A percentile compares a stretch with the other conserved stretches of the same genome.
Conservation (phyloP, 2,888 invertebrate genomes). For the Sesamia inferens region DNA sequence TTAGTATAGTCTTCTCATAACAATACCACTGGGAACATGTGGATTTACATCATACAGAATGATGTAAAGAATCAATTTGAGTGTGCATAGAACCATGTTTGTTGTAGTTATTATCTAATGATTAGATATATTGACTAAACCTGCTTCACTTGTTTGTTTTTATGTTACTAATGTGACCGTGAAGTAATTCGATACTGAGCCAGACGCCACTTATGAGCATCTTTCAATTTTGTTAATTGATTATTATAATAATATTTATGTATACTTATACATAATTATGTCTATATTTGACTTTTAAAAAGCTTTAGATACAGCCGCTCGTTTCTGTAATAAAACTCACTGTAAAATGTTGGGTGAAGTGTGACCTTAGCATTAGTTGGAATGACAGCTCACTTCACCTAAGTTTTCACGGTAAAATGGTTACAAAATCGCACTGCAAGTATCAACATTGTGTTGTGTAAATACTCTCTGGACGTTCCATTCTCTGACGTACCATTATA, state of each 20-base stretch:
- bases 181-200: neutral
- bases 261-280: no score
- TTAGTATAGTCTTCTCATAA: neutral
- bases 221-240: neutral
- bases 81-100: neutral
- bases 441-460: neutral
- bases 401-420: no score
- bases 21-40: neutral
- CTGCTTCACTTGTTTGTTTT: slow-evolving; percentile 13
- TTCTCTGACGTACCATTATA: slow-evolving; percentile 3
- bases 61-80: neutral
- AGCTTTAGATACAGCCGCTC: no score
- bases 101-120: slow-evolving; percentile 5
- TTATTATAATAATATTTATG: neutral
- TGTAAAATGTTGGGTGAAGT: no score
- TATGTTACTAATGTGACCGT: neutral
- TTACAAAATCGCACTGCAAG: no score
- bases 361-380: no score
- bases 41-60: neutral
- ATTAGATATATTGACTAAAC: slow-evolving; percentile 1
- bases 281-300: neutral
- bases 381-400: no score
- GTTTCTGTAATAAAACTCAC: no score
- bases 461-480: neutral
- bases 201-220: neutral